Evolutionary conservation across 2,888 invertebrate species (phyloP), one percentile per base, ranked within the genome.

Genomic region (Labia minor): DNA sequence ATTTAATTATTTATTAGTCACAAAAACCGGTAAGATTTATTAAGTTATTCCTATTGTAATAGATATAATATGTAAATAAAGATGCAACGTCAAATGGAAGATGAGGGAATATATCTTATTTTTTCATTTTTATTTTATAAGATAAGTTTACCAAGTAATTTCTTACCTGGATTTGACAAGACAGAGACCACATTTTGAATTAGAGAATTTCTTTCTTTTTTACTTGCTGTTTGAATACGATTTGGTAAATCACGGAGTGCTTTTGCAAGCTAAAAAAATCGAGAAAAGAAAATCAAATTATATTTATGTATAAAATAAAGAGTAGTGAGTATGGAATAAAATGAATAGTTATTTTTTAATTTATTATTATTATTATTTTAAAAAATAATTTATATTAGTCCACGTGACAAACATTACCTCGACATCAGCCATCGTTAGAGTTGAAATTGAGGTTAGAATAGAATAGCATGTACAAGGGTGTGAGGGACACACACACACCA

Each of bases 161-260:
- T 6, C 78, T 78, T 80, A 92, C 92, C 90, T 79, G 88, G 84
- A 76, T 87, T 85, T 74, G 84, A 81, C 76, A 91, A 81, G 76
- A 89, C 85, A 77, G 82, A 80, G 74, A 83, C 83, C 76, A 89
- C 85, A 80, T 85, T 84, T 73, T 85, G 78, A 70, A 88, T 80
- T 74, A 87, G 82, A 76, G 83, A 80, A 75, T 83, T 84, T 74
- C 89, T 82, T 74, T 85, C 86, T 75, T 84, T 86, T 75, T 85
- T 80, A 78, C 87, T 88, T 71, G 88, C 82, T 74, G 86, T 86
- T 77, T 89, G 88, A 74, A 89, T 83, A 78, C 83, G 85, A 76
- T 83, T 83, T 68, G 88, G 86, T 74, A 89, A 81, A 81, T 89
- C 88, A 78, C 87, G 87, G 72, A 89, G 79, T 74, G 83, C 85